Evolutionary conservation across 1,140 invertebrate genomes (phyloP).

Genomic region (Drosophila miranda): DNA sequence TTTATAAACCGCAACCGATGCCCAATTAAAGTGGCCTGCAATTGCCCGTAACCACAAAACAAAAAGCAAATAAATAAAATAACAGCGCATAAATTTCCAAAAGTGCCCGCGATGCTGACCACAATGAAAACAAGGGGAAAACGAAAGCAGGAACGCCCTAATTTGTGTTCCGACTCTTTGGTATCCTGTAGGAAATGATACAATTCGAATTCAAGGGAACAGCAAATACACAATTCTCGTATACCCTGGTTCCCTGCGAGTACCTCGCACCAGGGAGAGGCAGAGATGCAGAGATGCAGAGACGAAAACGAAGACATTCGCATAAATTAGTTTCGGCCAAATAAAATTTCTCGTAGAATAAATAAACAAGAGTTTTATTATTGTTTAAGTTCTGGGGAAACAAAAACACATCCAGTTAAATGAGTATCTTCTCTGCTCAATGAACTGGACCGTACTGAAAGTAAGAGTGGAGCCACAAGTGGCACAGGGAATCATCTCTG

Average conservation of each 20-base stretch:
- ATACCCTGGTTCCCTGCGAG: too few relatives aligned
- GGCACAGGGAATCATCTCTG: conserved; percentile 29
- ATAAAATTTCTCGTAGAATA: conserved; percentile 61
- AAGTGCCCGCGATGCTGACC: conserved; percentile 48
- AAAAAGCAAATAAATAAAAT: conserved; percentile 37
- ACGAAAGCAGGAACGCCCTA: not conserved
- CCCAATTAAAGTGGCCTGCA: conserved; percentile 63
- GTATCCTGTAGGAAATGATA: too few relatives aligned
- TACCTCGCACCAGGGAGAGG: not conserved
- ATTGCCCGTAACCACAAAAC: conserved; percentile 46
- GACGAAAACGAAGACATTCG: conserved; percentile 41
- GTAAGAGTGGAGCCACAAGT: conserved; percentile 62
- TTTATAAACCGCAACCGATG: conserved; percentile 55
- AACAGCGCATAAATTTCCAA: conserved; percentile 45
- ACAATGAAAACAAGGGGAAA: conserved; percentile 35
- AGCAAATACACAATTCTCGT: too few relatives aligned
- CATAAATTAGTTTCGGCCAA: conserved; percentile 51
- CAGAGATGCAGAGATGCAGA: conserved; percentile 1
- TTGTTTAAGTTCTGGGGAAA: conserved; percentile 58
- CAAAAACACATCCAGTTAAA: conserved; percentile 39
- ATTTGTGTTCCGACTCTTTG: too few relatives aligned
- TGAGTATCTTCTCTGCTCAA: conserved; percentile 37
- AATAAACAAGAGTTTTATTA: conserved; percentile 68
- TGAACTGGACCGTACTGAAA: conserved; percentile 31
- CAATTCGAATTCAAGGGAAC: too few relatives aligned